Base-by-base conservation (phyloP, 2,888 invertebrate species). In the Gonocerus acuteangulatus region DNA sequence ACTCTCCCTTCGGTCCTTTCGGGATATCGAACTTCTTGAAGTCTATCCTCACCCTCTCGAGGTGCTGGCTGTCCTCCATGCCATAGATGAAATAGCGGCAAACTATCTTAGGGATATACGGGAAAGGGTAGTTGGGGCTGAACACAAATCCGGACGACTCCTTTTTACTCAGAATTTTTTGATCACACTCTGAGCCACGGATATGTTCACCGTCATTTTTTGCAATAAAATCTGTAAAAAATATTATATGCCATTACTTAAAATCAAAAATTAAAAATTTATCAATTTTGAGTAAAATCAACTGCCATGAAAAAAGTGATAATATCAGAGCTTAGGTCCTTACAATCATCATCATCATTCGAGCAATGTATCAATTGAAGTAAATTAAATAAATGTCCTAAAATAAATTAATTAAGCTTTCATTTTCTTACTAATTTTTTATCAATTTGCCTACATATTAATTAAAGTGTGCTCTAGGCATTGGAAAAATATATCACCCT, bases 31-130 rank as follows among this genome's bases (percentile, higher is more conserved):
- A 94, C 74, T 85, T 84, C 67, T 83, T 80, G 76, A 96, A 95
- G 72, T 89, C 86, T 69, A 96, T 79, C 68, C 87, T 84, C 66
- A 95, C 95, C 72, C 95, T 84, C 77, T 97, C 96, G 74, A 96
- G 82, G 77, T 95, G 89, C 75, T 95, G 94, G 67, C 88, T 86
- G 78, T 97, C 96, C 79, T 96, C 94, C 84, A 97, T 89, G 71
- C 95, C 95, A 77, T 96, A 96, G 77, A 97, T 88, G 80, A 94
- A 95, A 80, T 95, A 96, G 76, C 92, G 88, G 80, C 96, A 97
- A 70, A 95, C 93, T 74, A 94, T 87, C 80, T 95, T 94, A 71
- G 88, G 88, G 77, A 94, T 89, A 81, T 95, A 95, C 68, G 88
- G 90, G 78, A 84, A 91, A 73, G 95, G 95, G 80, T 89, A 96